Conservation (phyloP, 1,140 invertebrate species). For the Monochamus saltuarius region DNA sequence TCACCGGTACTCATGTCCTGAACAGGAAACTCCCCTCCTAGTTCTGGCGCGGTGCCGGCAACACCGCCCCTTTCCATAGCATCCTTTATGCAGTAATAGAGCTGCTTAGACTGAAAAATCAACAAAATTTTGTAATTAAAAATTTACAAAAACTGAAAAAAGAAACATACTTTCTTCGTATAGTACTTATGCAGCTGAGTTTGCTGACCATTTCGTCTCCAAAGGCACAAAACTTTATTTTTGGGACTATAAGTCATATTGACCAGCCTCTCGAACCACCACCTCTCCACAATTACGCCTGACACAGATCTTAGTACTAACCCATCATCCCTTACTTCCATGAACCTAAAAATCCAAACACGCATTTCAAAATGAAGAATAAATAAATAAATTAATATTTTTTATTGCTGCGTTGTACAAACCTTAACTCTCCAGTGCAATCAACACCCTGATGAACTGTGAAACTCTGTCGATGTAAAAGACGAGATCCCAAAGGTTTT, state of each 20-base stretch:
- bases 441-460: conserved; percentile 94
- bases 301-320: conserved; percentile 84
- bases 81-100: conserved; percentile 98
- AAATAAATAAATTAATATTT: too few relatives aligned
- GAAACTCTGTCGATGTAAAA: conserved; percentile 96
- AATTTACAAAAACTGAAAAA: conserved; percentile 19
- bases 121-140: not conserved
- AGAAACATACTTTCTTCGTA: conserved; percentile 84
- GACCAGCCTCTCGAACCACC: conserved; percentile 98
- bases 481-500: conserved; percentile 86
- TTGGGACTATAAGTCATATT: conserved; percentile 99
- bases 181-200: conserved; percentile 98
- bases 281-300: conserved; percentile 90
- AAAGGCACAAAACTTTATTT: conserved; percentile 94
- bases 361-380: not conserved
- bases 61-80: conserved; percentile 95
- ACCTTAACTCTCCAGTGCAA: conserved; percentile 79
- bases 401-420: not conserved
- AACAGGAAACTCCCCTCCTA: conserved; percentile 98
- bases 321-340: conserved; percentile 98
- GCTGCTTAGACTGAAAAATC: conserved; percentile 87
- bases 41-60: conserved; percentile 79
- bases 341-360: conserved; percentile 63
- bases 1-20: conserved; percentile 95
- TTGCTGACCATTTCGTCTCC: conserved; percentile 86